Percentiles rank a stretch among this genome's conserved stretches.
Evolutionary conservation across 2,797 vertebrate species (phyloP).

Genomic region (Pachyuromys duprasi): DNA sequence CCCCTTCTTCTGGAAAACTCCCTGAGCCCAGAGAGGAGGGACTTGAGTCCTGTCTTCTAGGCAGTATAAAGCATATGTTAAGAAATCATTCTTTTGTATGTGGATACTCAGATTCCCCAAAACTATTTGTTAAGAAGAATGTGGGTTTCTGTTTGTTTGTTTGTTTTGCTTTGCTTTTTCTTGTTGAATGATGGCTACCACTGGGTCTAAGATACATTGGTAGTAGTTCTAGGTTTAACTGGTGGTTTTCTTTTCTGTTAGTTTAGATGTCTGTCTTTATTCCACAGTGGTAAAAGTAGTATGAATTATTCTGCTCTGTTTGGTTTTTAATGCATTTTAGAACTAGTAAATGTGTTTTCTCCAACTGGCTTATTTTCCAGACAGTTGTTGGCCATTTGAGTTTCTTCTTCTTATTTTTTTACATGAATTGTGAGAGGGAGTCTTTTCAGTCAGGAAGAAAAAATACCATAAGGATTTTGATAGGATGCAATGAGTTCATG

Average conservation of each 20-base stretch:
- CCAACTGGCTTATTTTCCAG: not conserved
- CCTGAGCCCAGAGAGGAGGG: not conserved
- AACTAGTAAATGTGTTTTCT: not conserved
- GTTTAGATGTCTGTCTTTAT: not conserved
- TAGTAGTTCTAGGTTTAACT: not conserved
- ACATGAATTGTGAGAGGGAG: not conserved
- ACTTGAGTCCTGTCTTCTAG: not conserved
- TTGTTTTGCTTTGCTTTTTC: not conserved
- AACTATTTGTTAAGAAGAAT: constrained; percentile 1
- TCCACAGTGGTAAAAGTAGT: not conserved
- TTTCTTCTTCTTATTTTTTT: not conserved
- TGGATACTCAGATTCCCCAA: not conserved
- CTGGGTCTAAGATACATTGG: not conserved
- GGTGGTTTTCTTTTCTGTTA: not conserved
- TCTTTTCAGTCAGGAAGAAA: not conserved
- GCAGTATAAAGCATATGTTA: not conserved
- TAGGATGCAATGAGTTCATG: no score
- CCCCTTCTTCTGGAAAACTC: not conserved
- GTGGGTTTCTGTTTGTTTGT: not conserved
- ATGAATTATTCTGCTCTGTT: no score
- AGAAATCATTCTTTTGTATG: not conserved
- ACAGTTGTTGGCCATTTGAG: not conserved
- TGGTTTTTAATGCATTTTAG: not conserved
- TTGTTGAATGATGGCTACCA: not conserved
- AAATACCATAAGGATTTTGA: not conserved